phyloP scores from a whole-genome alignment of 2,888 invertebrate species.

The Tillus elongatus region DNA sequence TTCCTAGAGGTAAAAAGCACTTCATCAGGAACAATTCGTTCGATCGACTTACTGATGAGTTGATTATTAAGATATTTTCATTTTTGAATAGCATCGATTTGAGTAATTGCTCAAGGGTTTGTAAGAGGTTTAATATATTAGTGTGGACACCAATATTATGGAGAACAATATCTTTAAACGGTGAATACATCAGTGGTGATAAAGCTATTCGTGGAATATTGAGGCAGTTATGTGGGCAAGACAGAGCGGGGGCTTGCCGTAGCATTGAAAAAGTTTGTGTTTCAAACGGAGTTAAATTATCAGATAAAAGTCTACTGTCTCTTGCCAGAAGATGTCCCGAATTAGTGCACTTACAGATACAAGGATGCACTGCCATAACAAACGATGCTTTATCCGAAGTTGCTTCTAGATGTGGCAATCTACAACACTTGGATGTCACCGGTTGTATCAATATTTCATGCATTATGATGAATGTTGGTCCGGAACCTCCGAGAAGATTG shows the following conservation, averaged over 20 bases:
- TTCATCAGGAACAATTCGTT: slow-evolving; percentile 43
- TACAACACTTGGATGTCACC: slow-evolving; percentile 78
- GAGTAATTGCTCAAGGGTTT: slow-evolving; percentile 66
- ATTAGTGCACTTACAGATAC: slow-evolving; percentile 70
- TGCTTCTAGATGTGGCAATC: slow-evolving; percentile 66
- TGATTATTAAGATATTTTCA: slow-evolving; percentile 59
- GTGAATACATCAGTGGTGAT: slow-evolving; percentile 54
- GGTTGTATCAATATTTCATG: slow-evolving; percentile 74
- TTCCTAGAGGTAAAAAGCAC: slow-evolving; percentile 33
- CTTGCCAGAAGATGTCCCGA: slow-evolving; percentile 73
- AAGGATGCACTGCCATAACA: slow-evolving; percentile 63
- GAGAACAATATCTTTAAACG: slow-evolving; percentile 57
- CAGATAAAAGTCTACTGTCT: slow-evolving; percentile 67
- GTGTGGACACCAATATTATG: slow-evolving; percentile 72
- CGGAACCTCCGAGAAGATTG: slow-evolving; percentile 56
- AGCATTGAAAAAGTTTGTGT: slow-evolving; percentile 58
- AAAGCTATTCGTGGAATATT: slow-evolving; percentile 56
- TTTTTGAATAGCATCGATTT: slow-evolving; percentile 63
- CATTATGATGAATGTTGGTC: slow-evolving; percentile 59
- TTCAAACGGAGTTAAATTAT: slow-evolving; percentile 60
- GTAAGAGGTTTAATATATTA: slow-evolving; percentile 64
- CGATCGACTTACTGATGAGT: slow-evolving; percentile 57
- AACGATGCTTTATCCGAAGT: slow-evolving; percentile 71
- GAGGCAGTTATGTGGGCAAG: slow-evolving; percentile 55
- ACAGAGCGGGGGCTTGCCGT: slow-evolving; percentile 57